Percentiles rank a stretch among this genome's conserved stretches.
Evolutionary conservation across 2,797 vertebrate genomes (phyloP).

Genomic region (Moxostoma hubbsi): DNA sequence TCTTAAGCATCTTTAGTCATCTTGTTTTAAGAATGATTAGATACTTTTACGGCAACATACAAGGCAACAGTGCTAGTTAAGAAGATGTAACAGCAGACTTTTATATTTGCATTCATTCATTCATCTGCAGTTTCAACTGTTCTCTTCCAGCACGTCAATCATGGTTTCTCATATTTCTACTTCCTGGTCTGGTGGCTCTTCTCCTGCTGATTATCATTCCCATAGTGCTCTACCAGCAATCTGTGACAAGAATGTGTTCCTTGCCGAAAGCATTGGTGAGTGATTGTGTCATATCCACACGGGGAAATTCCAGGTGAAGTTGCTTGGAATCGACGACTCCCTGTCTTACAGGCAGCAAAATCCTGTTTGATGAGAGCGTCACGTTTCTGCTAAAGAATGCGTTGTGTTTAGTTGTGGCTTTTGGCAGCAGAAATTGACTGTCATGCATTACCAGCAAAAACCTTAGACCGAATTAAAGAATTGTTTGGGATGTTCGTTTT

Average conservation of each 20-base stretch:
- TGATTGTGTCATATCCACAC: not conserved
- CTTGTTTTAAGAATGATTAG: too few species aligned
- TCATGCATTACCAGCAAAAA: not conserved
- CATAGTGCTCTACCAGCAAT: constrained; percentile 34
- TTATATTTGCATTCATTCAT: not conserved
- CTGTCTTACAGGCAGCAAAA: constrained; percentile 37
- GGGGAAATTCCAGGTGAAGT: constrained; percentile 19
- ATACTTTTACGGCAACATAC: too few species aligned
- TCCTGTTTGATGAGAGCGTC: constrained; percentile 16
- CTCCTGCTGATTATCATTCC: constrained; percentile 22
- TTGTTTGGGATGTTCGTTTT: not conserved
- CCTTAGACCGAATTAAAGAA: not conserved
- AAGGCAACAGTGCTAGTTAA: too few species aligned
- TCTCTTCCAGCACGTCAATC: constrained; percentile 8
- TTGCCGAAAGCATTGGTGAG: constrained; percentile 42
- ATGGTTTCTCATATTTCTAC: constrained; percentile 29
- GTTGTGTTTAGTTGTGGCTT: not conserved
- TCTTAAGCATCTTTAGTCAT: too few species aligned
- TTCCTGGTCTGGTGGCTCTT: constrained; percentile 33
- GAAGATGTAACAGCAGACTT: too few species aligned
- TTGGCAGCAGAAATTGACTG: not conserved
- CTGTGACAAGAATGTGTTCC: not conserved
- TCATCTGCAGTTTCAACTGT: not conserved
- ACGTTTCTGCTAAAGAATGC: not conserved
- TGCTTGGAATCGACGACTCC: not conserved